phyloP scores from a whole-genome alignment of 2,797 vertebrate species.

The Chaetodon trifasciatus region DNA sequence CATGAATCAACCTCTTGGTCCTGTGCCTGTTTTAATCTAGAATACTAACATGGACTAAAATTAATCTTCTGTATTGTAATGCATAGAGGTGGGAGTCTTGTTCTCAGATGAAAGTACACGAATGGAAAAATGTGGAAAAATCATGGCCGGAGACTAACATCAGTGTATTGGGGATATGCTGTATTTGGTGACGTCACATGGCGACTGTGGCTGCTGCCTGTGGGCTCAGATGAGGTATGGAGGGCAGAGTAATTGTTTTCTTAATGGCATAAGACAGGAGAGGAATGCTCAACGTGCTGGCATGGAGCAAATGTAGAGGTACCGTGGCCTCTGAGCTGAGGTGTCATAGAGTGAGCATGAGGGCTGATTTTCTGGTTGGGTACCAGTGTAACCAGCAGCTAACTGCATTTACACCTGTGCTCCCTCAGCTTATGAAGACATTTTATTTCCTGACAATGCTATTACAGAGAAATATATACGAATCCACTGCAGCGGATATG shows the following conservation, averaged over 20 bases:
- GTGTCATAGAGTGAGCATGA: conserved; percentile 34
- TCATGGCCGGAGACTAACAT: conserved; percentile 36
- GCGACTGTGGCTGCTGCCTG: conserved; percentile 67
- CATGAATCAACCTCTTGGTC: not conserved
- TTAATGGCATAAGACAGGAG: conserved; percentile 79
- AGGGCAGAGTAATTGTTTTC: conserved; percentile 80
- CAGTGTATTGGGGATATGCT: conserved; percentile 45
- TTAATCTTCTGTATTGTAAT: not conserved
- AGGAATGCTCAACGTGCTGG: conserved; percentile 66
- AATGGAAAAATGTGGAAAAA: conserved; percentile 44
- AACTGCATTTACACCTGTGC: conserved; percentile 46
- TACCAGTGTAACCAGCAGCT: conserved; percentile 57
- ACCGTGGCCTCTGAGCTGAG: conserved; percentile 48
- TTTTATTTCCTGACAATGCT: conserved; percentile 43
- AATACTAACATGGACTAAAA: not conserved
- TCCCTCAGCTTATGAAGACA: conserved; percentile 35
- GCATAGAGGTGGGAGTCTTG: conserved; percentile 12
- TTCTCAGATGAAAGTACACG: conserved; percentile 41
- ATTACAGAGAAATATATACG: conserved; percentile 23
- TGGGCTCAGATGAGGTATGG: conserved; percentile 55
- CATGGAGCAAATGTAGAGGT: conserved; percentile 59
- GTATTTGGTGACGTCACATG: conserved; percentile 48
- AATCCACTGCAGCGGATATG: conserved; percentile 4
- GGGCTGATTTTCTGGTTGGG: conserved; percentile 70
- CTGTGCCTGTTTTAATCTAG: not conserved